Evolutionary conservation across 2,113 vertebrate species (phyloP).

Genomic region (Prunella himalayana): DNA sequence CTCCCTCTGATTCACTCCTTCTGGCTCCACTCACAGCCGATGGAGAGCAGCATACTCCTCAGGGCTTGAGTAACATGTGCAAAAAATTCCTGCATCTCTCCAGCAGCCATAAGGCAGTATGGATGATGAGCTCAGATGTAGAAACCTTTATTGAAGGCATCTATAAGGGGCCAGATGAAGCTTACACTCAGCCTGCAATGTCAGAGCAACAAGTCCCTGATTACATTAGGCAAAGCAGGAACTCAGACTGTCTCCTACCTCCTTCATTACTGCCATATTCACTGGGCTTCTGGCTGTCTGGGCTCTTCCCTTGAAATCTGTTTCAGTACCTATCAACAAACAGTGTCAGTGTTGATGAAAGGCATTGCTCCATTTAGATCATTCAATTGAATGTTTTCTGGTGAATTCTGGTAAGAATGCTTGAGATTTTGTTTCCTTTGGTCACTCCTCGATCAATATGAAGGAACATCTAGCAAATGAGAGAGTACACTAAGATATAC

Average conservation of each 20-base stretch:
- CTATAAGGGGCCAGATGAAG: background rate
- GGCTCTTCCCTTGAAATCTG: background rate
- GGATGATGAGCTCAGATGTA: background rate
- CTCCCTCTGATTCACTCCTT: background rate
- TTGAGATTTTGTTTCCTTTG: background rate
- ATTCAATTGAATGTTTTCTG: background rate
- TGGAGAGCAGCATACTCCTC: background rate
- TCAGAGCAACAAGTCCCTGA: background rate
- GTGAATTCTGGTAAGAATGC: background rate
- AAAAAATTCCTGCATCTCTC: background rate
- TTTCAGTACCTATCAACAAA: background rate
- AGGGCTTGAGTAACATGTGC: background rate
- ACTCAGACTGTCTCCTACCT: conserved; percentile 26
- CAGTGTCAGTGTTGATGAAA: background rate
- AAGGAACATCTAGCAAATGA: background rate
- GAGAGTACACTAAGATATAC: background rate
- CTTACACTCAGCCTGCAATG: background rate
- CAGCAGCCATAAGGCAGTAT: background rate
- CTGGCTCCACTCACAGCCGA: background rate
- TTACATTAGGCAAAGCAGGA: background rate
- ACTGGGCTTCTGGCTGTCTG: conserved; percentile 3
- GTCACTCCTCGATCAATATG: background rate
- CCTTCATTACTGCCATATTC: background rate
- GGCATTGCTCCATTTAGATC: background rate
- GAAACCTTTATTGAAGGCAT: background rate